Conservation (phyloP, 2,113 vertebrate species). For the Pristiophorus japonicus region DNA sequence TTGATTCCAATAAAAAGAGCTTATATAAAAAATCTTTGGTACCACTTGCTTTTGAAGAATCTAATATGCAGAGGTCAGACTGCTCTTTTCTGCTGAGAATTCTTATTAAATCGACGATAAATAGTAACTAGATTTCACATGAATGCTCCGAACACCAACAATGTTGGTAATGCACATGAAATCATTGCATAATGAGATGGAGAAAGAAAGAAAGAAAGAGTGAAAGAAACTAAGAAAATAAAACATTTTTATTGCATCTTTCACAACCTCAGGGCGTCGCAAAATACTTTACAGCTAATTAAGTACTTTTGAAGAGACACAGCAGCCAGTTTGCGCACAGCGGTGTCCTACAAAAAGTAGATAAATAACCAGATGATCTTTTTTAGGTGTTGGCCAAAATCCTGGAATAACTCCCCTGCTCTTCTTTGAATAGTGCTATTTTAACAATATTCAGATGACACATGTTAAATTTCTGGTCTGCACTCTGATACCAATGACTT, state of each 20-base stretch:
- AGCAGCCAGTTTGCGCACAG: background rate
- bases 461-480: background rate
- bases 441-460: background rate
- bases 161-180: background rate
- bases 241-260: background rate
- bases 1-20: slow-evolving; percentile 11
- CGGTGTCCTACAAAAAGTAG: background rate
- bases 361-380: background rate
- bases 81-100: background rate
- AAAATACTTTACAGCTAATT: background rate
- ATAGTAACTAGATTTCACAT: background rate
- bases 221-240: background rate
- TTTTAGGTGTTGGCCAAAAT: background rate
- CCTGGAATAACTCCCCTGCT: background rate
- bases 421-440: background rate
- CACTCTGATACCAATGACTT: background rate
- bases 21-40: slow-evolving; percentile 17
- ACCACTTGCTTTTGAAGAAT: background rate
- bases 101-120: background rate
- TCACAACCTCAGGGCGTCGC: background rate
- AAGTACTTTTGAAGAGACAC: background rate
- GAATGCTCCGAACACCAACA: background rate
- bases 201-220: background rate
- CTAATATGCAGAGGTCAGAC: background rate
- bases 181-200: background rate